Percentiles rank a stretch among this genome's conserved stretches.
phyloP scores from a whole-genome alignment of 2,797 vertebrate species.

The Anguilla megastoma region DNA sequence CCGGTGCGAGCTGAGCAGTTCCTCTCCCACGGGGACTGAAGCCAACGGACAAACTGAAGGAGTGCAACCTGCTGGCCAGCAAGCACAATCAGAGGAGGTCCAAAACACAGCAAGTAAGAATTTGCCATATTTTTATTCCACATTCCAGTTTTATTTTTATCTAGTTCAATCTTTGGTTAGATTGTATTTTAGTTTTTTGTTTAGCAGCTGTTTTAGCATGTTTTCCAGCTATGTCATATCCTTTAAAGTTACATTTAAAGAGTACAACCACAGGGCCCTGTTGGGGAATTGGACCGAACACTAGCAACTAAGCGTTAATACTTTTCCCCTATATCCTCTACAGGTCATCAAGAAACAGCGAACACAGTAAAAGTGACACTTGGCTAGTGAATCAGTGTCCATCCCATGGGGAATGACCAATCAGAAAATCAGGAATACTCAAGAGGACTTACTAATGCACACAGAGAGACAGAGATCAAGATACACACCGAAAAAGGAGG shows the following conservation, averaged over 20 bases:
- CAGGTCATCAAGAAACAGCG: conserved; percentile 68
- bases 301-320: neutral
- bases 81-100: conserved; percentile 55
- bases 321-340: neutral
- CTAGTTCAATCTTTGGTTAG: neutral
- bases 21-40: conserved; percentile 63
- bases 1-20: conserved; percentile 44
- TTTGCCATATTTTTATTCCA: conserved; percentile 5
- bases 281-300: neutral
- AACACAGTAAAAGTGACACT: conserved; percentile 69
- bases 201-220: neutral
- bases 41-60: conserved; percentile 52
- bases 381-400: conserved; percentile 46
- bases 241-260: neutral
- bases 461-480: conserved; percentile 36
- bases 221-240: conserved; percentile 37
- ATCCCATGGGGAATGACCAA: conserved; percentile 33
- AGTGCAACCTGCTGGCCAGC: conserved; percentile 56
- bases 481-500: conserved; percentile 30
- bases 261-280: neutral
- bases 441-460: conserved; percentile 34
- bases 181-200: neutral
- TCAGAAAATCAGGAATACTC: conserved; percentile 46
- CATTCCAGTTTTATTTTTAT: conserved; percentile 1
- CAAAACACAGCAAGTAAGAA: conserved; percentile 64